Evolutionary conservation across 2,113 vertebrate species (phyloP), one percentile per base, ranked within the genome.

Genomic region (Eudyptes chrysolophus): DNA sequence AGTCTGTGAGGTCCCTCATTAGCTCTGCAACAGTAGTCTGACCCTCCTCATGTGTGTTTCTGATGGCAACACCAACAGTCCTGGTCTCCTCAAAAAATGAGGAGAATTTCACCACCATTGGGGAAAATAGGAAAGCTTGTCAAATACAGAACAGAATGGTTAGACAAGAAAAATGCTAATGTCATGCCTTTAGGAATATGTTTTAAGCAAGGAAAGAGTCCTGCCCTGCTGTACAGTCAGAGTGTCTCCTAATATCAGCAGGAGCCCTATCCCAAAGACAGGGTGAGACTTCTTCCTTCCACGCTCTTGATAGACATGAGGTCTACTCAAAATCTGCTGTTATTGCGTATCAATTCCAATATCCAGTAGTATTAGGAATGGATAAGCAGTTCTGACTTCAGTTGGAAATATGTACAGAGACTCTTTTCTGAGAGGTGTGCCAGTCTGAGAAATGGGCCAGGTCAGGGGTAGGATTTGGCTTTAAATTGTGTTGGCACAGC

Each of bases 271-370:
- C 76, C 83, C 58, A 66, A 64, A 64, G 60, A 7, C 76, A 58
- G 83, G 38, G 20, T 46, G 89, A 89, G 60, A 55, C 61, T 92
- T 36, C 16, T 26, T 71, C n/a, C 55, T 84, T 86, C 68, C 77
- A 8, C 0, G 1, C 25, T 36, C 64, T 44, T 24, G 12, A 0
- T 3, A 64, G 61, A 7, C 7, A 1, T 1, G 27, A 40, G 4
- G 10, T 70, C 55, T 30, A 19, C 38, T 82, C 60, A 55, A 40
- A 85, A 17, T 22, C 7, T 3, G 22, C 55, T 52, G 42, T 60
- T 86, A 2, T 1, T 58, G 24, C 2, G 0, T 52, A 13, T 71
- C 57, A 9, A 0, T 75, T 48, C 46, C 40, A 26, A 3, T 9
- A 61, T 20, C 42, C 34, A 54, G 60, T 10, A 32, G 42, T 6